A percentile compares a stretch with the other conserved stretches of the same genome.
Evolutionary conservation across 2,113 vertebrate genomes (phyloP).

Genomic region (Dissostichus mawsoni): DNA sequence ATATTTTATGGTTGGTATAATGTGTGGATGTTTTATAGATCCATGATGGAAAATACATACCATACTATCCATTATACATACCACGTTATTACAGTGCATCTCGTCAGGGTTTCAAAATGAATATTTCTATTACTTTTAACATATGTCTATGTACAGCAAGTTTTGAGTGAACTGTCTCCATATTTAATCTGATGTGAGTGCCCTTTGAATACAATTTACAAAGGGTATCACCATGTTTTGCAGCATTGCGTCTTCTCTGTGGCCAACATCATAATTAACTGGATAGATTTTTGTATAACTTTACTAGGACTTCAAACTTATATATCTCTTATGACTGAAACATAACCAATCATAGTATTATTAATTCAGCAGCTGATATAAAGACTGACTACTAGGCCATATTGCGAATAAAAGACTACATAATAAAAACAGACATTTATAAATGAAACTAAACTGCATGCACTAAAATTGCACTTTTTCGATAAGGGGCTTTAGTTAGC

Average conservation of each 20-base stretch:
- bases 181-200: not conserved
- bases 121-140: not conserved
- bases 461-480: too few species aligned
- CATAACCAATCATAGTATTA: constrained; percentile 19
- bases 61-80: not conserved
- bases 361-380: constrained; percentile 18
- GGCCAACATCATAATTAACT: not conserved
- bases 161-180: not conserved
- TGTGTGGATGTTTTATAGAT: not conserved
- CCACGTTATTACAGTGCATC: not conserved
- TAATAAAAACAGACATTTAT: too few species aligned
- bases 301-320: not conserved
- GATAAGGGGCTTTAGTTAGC: too few species aligned
- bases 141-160: too few species aligned
- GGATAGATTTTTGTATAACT: not conserved
- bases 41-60: not conserved
- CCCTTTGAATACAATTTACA: not conserved
- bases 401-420: not conserved
- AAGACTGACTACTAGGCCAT: too few species aligned
- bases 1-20: not conserved
- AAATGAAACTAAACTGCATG: too few species aligned
- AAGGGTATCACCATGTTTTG: not conserved
- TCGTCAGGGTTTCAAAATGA: not conserved
- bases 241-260: not conserved
- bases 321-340: not conserved